Evolutionary conservation across 2,797 vertebrate species (phyloP).

Genomic region (Syngnathus acus): DNA sequence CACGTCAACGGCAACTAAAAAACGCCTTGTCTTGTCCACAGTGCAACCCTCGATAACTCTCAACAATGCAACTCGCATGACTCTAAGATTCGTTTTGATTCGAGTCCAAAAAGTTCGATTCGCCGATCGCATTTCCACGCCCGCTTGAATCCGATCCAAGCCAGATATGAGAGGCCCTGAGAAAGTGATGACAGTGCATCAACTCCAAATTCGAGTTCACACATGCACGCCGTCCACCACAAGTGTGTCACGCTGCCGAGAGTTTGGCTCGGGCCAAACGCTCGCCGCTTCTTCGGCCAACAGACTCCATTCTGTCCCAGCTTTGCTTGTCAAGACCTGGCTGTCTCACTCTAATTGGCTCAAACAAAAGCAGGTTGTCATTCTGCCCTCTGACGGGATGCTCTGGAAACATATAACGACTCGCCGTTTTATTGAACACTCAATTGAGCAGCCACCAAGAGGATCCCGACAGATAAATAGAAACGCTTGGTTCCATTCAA

Average conservation of each 20-base stretch:
- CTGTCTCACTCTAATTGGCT: constrained; percentile 67
- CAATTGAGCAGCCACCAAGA: constrained; percentile 33
- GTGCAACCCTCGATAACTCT: no score
- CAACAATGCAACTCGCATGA: no score
- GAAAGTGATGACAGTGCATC: constrained; percentile 39
- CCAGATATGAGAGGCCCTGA: constrained; percentile 51
- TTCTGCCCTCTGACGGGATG: constrained; percentile 40
- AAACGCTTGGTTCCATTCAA: not conserved
- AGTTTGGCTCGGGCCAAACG: constrained; percentile 46
- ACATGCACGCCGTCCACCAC: constrained; percentile 32
- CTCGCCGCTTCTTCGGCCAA: constrained; percentile 47
- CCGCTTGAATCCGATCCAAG: constrained; percentile 6
- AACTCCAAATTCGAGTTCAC: constrained; percentile 17
- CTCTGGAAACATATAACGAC: constrained; percentile 42
- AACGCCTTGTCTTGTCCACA: not conserved
- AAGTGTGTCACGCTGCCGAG: constrained; percentile 57
- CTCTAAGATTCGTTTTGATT: no score
- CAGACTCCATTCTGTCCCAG: constrained; percentile 54
- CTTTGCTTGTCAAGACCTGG: constrained; percentile 56
- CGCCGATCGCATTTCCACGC: no score
- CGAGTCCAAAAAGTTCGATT: no score
- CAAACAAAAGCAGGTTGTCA: constrained; percentile 56
- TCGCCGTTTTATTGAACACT: constrained; percentile 19
- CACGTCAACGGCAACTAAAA: not conserved
- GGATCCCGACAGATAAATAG: not conserved